Evolutionary conservation across 2,888 invertebrate species (phyloP).

Genomic region (Sceliomorpha sp.): DNA sequence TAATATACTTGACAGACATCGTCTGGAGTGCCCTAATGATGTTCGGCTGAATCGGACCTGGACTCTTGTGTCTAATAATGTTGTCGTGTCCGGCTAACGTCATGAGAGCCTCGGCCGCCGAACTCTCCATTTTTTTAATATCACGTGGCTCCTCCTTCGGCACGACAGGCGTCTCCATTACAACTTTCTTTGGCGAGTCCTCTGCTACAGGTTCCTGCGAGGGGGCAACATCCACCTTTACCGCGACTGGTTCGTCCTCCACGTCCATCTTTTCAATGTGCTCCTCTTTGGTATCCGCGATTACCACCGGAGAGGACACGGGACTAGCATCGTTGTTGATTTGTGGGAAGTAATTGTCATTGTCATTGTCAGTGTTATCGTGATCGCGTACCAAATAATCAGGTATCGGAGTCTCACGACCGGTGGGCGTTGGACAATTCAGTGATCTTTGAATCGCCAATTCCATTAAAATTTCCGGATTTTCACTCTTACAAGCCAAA

Average conservation of each 20-base stretch:
- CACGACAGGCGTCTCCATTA: conserved; percentile 21
- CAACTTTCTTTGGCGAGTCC: conserved; percentile 45
- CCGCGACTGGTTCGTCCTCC: conserved; percentile 13
- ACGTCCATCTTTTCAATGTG: conserved; percentile 21
- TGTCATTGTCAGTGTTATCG: no score
- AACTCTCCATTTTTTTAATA: conserved; percentile 76
- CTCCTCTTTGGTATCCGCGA: conserved; percentile 57
- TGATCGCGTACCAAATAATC: no score
- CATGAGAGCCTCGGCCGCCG: conserved; percentile 77
- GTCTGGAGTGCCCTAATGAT: conserved; percentile 74
- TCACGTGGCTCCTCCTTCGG: conserved; percentile 68
- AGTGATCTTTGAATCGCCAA: conserved; percentile 75
- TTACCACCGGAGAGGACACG: conserved; percentile 57
- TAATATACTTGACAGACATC: conserved; percentile 75
- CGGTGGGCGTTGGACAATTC: conserved; percentile 71
- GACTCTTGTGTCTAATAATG: conserved; percentile 71
- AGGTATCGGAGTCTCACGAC: conserved; percentile 72
- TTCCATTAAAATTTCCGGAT: conserved; percentile 76
- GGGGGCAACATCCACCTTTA: conserved; percentile 8
- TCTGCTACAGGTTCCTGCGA: conserved; percentile 29
- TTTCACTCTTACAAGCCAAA: conserved; percentile 72
- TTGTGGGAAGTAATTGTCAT: conserved; percentile 71
- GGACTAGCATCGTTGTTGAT: conserved; percentile 69
- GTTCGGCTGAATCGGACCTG: conserved; percentile 69
- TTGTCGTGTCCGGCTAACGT: conserved; percentile 74